These are phyloP conservation scores for Stichodactyla mertensii DNA, from an alignment of 64 coral and sea anemone genomes.

Conservation along the genomic window DNA sequence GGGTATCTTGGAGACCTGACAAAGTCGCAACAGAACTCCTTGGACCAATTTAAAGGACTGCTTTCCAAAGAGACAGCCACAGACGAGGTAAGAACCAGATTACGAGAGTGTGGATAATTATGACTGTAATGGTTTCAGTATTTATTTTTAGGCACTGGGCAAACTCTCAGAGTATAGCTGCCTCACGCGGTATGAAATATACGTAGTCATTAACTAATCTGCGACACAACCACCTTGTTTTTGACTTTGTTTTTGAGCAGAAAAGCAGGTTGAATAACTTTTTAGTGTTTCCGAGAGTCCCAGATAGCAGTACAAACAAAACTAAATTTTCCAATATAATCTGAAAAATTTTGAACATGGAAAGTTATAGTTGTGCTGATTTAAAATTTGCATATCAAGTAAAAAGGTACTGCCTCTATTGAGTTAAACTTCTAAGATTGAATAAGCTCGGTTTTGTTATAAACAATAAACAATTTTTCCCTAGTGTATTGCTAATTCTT, in stretches of 20 bases:
- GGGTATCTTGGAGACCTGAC: constrained; percentile 62
- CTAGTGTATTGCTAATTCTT: background rate
- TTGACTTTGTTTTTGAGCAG: background rate
- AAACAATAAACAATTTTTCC: background rate
- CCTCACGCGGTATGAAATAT: background rate
- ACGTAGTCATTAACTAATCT: background rate
- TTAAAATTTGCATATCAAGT: background rate
- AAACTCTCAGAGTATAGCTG: background rate
- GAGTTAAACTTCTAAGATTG: background rate
- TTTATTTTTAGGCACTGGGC: background rate
- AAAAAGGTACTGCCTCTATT: background rate
- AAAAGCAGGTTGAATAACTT: background rate
- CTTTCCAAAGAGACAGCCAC: constrained; percentile 54
- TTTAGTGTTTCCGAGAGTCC: background rate
- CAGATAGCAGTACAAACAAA: background rate
- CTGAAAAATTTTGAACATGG: background rate
- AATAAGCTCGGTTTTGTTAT: background rate
- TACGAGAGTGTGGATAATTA: background rate
- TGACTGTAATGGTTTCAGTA: background rate
- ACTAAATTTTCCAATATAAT: too few relatives aligned
- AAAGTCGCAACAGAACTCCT: constrained; percentile 43
- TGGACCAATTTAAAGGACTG: constrained; percentile 59
- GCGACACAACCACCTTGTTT: background rate
- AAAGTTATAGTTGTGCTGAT: background rate
- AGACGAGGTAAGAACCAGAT: constrained; percentile 65